Evolutionary conservation across 2,888 invertebrate species (phyloP).

Genomic region (Ornithoptera priamus): DNA sequence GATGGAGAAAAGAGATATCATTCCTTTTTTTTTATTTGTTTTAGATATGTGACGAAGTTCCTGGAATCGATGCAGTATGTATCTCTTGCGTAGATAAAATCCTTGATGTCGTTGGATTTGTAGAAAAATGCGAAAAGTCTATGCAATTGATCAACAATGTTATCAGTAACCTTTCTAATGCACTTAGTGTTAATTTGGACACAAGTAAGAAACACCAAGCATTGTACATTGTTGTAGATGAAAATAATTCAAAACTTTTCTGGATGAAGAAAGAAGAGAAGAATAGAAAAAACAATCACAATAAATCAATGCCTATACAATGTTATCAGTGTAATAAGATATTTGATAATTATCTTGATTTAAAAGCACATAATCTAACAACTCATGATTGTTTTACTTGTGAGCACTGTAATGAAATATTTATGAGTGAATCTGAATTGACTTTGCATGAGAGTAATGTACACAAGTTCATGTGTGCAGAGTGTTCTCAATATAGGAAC

Average conservation of each 20-base stretch:
- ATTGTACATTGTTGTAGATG: slow-evolving; percentile 51
- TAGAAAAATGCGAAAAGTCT: slow-evolving; percentile 49
- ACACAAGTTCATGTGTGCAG: slow-evolving; percentile 48
- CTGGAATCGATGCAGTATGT: slow-evolving; percentile 63
- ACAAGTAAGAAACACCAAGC: slow-evolving; percentile 40
- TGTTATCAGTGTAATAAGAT: slow-evolving; percentile 49
- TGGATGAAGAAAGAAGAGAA: slow-evolving; percentile 43
- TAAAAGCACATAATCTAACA: slow-evolving; percentile 49
- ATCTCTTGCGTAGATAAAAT: slow-evolving; percentile 52
- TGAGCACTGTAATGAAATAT: slow-evolving; percentile 50
- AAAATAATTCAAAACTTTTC: slow-evolving; percentile 48
- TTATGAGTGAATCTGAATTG: slow-evolving; percentile 42
- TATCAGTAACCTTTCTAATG: slow-evolving; percentile 48
- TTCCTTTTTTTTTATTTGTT: slow-evolving; percentile 37
- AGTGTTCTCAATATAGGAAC: slow-evolving; percentile 47
- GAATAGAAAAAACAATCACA: slow-evolving; percentile 30
- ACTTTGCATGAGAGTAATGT: slow-evolving; percentile 41
- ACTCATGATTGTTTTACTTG: slow-evolving; percentile 51
- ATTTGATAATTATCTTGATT: slow-evolving; percentile 42
- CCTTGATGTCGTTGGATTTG: slow-evolving; percentile 48
- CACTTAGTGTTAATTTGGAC: slow-evolving; percentile 45
- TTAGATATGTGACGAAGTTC: slow-evolving; percentile 56
- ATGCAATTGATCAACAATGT: slow-evolving; percentile 49
- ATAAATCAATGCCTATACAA: slow-evolving; percentile 34
- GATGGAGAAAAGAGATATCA: not conserved